Evolutionary conservation across 1,140 invertebrate genomes (phyloP).

Genomic region (Diploscapter pachys): DNA sequence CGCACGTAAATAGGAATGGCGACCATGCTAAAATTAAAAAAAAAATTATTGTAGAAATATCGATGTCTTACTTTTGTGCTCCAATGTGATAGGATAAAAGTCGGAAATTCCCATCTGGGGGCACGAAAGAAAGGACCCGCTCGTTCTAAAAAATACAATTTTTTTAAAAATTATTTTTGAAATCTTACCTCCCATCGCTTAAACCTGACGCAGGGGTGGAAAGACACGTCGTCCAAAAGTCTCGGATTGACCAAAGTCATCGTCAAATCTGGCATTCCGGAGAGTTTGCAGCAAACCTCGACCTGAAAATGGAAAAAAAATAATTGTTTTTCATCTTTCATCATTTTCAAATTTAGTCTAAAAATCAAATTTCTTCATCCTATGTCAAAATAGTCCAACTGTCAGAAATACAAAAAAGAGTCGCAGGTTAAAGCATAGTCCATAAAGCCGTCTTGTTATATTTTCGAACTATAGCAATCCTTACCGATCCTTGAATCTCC

Average conservation of each 20-base stretch:
- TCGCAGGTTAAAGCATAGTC: too few species aligned
- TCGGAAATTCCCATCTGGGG: constrained; percentile 95
- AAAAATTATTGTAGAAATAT: too few species aligned
- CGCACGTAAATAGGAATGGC: constrained; percentile 94
- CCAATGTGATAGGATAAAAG: constrained; percentile 96
- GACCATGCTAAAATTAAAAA: constrained; percentile 70
- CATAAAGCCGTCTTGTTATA: too few species aligned
- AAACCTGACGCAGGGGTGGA: constrained; percentile 97
- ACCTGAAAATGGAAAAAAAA: constrained; percentile 68
- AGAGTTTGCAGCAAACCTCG: constrained; percentile 94
- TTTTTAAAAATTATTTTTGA: too few species aligned
- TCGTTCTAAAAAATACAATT: constrained; percentile 68
- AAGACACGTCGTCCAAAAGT: constrained; percentile 95
- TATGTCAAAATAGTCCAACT: too few species aligned
- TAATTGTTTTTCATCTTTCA: neutral
- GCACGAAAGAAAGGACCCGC: constrained; percentile 91
- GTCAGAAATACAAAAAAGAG: too few species aligned
- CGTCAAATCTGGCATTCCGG: constrained; percentile 96
- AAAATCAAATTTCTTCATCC: too few species aligned
- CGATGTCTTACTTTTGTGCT: constrained; percentile 70
- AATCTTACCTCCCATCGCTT: constrained; percentile 80
- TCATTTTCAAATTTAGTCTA: neutral
- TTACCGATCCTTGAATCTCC: constrained; percentile 97
- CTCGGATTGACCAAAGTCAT: constrained; percentile 94
- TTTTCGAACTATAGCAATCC: constrained; percentile 53